Evolutionary conservation across 2,113 vertebrate species (phyloP), one percentile per base, ranked within the genome.

Genomic region (Tragelaphus buxtoni): DNA sequence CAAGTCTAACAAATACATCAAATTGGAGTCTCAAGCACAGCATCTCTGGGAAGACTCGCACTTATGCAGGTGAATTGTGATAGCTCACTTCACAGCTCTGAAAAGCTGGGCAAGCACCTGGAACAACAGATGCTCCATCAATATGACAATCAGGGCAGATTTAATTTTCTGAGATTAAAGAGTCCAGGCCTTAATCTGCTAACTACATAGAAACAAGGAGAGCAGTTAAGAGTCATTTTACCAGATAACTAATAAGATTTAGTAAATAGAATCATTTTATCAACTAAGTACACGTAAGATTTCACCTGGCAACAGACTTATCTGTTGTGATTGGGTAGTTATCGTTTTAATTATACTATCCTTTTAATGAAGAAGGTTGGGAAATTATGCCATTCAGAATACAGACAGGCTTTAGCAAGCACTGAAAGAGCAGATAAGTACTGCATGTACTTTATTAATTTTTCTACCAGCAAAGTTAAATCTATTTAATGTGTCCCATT

Each of bases 91-190:
- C 82, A 32, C 53, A 61, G 92, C 86, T 97, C 94, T 81, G 63
- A 49, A 90, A 97, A 95, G 89, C 32, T 74, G 20, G 80, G 61
- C 82, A 65, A 98, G 94, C 96, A 98, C 97, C 98, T 98, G 96
- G 91, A 93, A 84, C 51, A 97, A 97, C 98, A 98, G 98, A 98
- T 98, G 98, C 97, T 47, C 53, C 69, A 95, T 96, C 94, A 95
- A 69, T 88, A 82, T 12, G 76, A 96, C 94, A 72, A 7, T 89
- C 80, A 49, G 90, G 94, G 85, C 92, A 96, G 84, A 12, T 97
- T 98, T 98, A 91, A 98, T 98, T 97, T 98, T 42, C 97, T 92
- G 95, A 92, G 83, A 97, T 98, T 98, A 98, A 98, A 97, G 60
- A 98, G 90, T 56, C 79, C 95, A 53, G 82, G 24, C 42, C 90